Base-by-base conservation (phyloP, 2,113 vertebrate genomes). In the Labeo rohita region DNA sequence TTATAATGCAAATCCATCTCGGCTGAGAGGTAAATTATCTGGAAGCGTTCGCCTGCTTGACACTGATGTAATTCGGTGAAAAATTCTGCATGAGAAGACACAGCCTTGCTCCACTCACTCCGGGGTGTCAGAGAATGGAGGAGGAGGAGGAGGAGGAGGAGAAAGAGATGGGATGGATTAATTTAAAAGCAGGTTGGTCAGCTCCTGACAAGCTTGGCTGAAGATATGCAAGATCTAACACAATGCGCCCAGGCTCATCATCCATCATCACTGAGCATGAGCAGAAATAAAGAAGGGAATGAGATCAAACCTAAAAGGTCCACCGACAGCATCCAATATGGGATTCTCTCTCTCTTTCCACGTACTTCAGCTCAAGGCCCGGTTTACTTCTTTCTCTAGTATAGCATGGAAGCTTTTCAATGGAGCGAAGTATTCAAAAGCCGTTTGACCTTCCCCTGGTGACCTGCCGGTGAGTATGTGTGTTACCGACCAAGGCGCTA, bases 401-500 rank as follows among this genome's bases (percentile, higher is more conserved):
- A 78, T 43, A 81, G 78, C 73, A 85, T 78, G 78, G 77, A 79
- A 12, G 28, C 4, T 75, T 73, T 85, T 87, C 21, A 59, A 68
- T 70, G n/a, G 23, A 85, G 80, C 74, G 23, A 85, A 89, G 43
- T 56, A 39, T 54, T 78, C 83, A 75, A 85, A 72, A 84, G 84
- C 39, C 47, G 47, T 74, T 80, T 87, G 75, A 89, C 88, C 86
- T 84, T 84, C 74, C 56, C 21, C 65, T 83, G 79, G 28, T 85
- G 70, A 84, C 73, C 84, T 49, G 13, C 72, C 4, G 36, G 21
- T 50, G 18, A 78, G 75, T 75, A 52, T 70, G 68, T 66, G 81
- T 50, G 47, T 79, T 83, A 23, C 47, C 18, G 74, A 84, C 50
- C 87, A 90, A 88, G 85, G 50, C 65, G 87, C 90, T 87, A 80